phyloP scores from a whole-genome alignment of 2,797 vertebrate species.

The Ctenosaura bakeri region DNA sequence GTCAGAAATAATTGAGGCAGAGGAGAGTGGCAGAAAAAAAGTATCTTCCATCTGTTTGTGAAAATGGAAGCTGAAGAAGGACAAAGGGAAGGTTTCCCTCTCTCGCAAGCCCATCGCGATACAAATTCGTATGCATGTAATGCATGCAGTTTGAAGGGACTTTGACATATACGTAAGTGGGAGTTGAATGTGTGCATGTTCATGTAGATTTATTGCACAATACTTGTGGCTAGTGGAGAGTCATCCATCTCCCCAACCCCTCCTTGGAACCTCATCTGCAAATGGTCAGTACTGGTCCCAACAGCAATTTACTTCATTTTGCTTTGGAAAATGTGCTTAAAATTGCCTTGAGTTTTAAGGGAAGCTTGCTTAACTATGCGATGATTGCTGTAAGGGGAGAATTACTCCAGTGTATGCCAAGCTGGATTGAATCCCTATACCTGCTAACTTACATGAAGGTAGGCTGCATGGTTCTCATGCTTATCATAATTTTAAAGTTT shows the following conservation, averaged over 20 bases:
- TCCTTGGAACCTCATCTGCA: neutral
- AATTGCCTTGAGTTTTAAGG: neutral
- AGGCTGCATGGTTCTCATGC: neutral
- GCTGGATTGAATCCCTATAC: neutral
- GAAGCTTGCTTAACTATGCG: neutral
- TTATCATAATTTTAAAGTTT: neutral
- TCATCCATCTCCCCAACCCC: neutral
- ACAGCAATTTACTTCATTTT: neutral
- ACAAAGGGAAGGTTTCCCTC: too few relatives aligned
- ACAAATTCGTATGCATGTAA: neutral
- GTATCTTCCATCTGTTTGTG: neutral
- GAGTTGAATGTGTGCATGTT: neutral
- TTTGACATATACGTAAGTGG: neutral
- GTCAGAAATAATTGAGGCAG: neutral
- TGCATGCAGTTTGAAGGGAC: neutral
- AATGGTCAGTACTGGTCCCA: neutral
- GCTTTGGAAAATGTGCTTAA: neutral
- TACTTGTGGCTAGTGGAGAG: neutral
- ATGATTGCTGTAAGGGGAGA: neutral
- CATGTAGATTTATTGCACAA: neutral
- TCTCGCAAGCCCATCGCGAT: neutral
- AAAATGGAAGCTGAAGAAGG: neutral
- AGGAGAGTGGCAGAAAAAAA: neutral
- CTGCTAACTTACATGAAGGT: neutral
- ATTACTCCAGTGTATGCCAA: neutral